Base-by-base conservation (phyloP, 1,140 invertebrate species). In the Hycleus cichorii region DNA sequence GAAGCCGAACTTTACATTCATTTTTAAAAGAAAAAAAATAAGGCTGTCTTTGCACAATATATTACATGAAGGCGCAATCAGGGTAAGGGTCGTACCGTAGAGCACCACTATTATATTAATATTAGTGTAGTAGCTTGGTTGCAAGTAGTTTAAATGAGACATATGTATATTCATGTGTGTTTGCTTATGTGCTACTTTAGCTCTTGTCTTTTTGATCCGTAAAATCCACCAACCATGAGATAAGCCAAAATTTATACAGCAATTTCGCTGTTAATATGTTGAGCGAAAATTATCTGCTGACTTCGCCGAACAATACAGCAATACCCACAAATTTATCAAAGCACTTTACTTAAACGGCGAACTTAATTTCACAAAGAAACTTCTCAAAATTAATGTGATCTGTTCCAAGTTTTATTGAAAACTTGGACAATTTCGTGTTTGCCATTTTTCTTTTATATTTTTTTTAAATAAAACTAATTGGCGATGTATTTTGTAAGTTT, bases 1-100 rank as follows among this genome's bases (percentile, higher is more conserved):
- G 7, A 54, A 63, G 60, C 55, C 57, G 57, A 58, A 60, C 59
- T 57, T 45, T 60, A 63, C 59, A 45, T 57, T 67, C 64, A 18
- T 18, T 32, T 32, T 32, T 7, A 32, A 32, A 32, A 32, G 7
- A 32, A 32, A 32, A 32, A 5, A 64, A 58, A 66, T 68, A 69
- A 70, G 69, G 67, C 69, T 73, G 70, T 73, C 69, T 58, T 63
- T 69, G 66, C 69, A 71, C 71, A 72, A 72, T 72, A 18, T 18
- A 69, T 64, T 63, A 61, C 61, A 64, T 57, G 61, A 65, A 64
- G 68, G 68, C 71, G 62, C 60, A 71, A 72, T 70, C 70, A 72
- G 72, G 70, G 70, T 73, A 71, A 69, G 68, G 65, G 68, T 70
- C 65, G 65, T 70, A 71, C 63, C 63, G 62, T 69, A 70, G 63